A percentile compares a stretch with the other conserved stretches of the same genome.
These are phyloP conservation scores for Pseudopipra pipra DNA, from an alignment of 2,113 vertebrate species.

Conservation along the genomic window DNA sequence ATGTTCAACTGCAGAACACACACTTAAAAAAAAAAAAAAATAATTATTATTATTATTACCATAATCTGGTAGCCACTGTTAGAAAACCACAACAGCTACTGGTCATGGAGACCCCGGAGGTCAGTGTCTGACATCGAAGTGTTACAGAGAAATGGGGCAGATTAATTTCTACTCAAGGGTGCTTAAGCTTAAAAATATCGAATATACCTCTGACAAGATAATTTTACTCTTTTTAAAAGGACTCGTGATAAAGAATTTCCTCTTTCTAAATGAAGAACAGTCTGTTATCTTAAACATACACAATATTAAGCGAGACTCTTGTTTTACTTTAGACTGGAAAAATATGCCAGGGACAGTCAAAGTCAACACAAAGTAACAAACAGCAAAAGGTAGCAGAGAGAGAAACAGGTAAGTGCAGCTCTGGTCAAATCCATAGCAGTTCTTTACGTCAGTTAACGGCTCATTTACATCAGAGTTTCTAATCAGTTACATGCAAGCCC, in stretches of 20 bases:
- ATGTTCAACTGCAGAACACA: constrained; percentile 52
- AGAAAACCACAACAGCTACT: constrained; percentile 64
- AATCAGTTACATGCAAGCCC: constrained; percentile 89
- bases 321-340: constrained; percentile 78
- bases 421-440: constrained; percentile 84
- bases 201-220: constrained; percentile 57
- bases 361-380: constrained; percentile 79
- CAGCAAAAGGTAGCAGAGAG: constrained; percentile 71
- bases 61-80: constrained; percentile 50
- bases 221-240: constrained; percentile 70
- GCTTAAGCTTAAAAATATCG: constrained; percentile 60
- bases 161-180: constrained; percentile 38
- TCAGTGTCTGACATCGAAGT: constrained; percentile 51
- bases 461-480: constrained; percentile 85
- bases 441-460: constrained; percentile 78
- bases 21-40: constrained; percentile 20
- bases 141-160: constrained; percentile 46
- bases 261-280: constrained; percentile 68
- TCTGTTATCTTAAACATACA: constrained; percentile 75
- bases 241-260: constrained; percentile 53
- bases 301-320: constrained; percentile 73
- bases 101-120: not conserved
- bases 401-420: constrained; percentile 85
- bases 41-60: not conserved
- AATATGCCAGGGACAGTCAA: constrained; percentile 77